Evolutionary conservation across 1,140 invertebrate genomes (phyloP), one percentile per base, ranked within the genome.

Genomic region (Drosophila ambigua): DNA sequence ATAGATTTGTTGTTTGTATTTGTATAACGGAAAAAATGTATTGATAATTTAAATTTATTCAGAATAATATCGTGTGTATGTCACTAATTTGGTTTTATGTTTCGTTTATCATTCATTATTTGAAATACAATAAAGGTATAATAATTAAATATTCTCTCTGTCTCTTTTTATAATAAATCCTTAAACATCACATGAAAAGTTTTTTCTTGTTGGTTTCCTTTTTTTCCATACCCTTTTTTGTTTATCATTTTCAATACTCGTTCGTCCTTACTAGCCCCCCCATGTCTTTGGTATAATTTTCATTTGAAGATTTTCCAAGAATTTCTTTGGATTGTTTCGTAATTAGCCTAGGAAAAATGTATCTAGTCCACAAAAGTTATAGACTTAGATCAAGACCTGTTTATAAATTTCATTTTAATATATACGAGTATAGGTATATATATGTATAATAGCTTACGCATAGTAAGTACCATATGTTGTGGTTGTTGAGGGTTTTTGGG

Each of bases 151-250:
- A 58, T 74, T 28, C 6, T 73, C 62, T 58, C 53, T 78, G 61
- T 64, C 48, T 49, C 23, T 58, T 62, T 72, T 72, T 65, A 77
- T 79, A 60, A 76, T 81, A 81, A 81, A 83, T 76, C 64, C 66
- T 85, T 88, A 80, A 87, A 87, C 74, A 87, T 87, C 82, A 87
- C 79, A 88, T 87, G 71, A 79, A 79, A 88, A 79, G 75, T 87
- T 88, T 77, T 72, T 62, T 72, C 60, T 72, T 74, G 51, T 72
- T 69, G 57, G 61, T 49, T 76, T 65, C 41, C n/a, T 24, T 52
- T 59, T n/a, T 31, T 31, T 31, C 7, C 31, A 31, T 31, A 3
- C 7, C 9, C 31, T 52, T 54, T 23, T 53, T 13, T 48, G 24
- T 62, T 58, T 28, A 60, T 60, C 46, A 53, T 52, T 79, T 65